phyloP scores from a whole-genome alignment of 2,888 invertebrate species.

The Cryptus armator region DNA sequence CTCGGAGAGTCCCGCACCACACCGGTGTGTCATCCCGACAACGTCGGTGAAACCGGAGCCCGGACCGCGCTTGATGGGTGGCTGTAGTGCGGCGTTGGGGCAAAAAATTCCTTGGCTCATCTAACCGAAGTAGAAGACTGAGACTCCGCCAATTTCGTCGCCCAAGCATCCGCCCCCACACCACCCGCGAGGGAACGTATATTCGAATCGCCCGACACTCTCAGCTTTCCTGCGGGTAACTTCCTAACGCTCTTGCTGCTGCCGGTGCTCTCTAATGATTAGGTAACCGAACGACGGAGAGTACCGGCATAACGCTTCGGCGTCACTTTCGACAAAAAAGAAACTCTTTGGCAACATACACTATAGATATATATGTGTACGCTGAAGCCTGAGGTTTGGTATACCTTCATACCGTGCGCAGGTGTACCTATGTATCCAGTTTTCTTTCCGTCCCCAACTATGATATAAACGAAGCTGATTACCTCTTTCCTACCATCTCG shows the following conservation, averaged over 20 bases:
- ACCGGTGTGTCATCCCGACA: slow-evolving; percentile 5
- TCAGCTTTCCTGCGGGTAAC: not conserved
- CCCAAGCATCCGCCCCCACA: slow-evolving; percentile 39
- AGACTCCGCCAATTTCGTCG: slow-evolving; percentile 57
- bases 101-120: slow-evolving; percentile 40
- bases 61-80: not conserved
- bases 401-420: not conserved
- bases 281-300: slow-evolving; percentile 11
- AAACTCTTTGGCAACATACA: not conserved
- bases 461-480: not conserved
- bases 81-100: not conserved
- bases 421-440: not conserved
- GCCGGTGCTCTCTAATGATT: slow-evolving; percentile 27
- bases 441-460: not conserved
- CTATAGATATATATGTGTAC: not conserved
- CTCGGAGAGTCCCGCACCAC: slow-evolving; percentile 12
- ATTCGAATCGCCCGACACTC: slow-evolving; percentile 43
- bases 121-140: slow-evolving; percentile 5
- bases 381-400: too few relatives aligned
- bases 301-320: not conserved
- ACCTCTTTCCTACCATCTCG: not conserved
- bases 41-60: slow-evolving; percentile 24
- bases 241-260: not conserved
- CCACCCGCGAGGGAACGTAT: slow-evolving; percentile 52
- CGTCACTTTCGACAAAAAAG: not conserved